A percentile compares a stretch with the other conserved stretches of the same genome.
Evolutionary conservation across 2,888 invertebrate genomes (phyloP).

Genomic region (Amphimallon solstitiale): DNA sequence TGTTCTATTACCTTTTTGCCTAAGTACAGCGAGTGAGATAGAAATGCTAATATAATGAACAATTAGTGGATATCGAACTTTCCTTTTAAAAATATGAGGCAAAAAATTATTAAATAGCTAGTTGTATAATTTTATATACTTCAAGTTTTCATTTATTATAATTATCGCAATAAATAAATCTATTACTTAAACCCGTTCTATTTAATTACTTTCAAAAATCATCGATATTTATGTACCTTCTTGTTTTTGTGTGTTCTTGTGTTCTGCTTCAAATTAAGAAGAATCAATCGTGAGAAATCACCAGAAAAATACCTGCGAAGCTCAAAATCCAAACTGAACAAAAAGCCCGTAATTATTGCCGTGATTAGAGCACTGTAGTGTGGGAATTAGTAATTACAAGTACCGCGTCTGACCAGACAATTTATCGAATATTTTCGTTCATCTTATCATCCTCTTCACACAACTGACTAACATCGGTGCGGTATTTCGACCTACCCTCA

Average conservation of each 20-base stretch:
- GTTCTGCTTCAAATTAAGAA: conserved; percentile 39
- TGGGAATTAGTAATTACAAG: conserved; percentile 64
- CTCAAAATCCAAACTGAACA: conserved; percentile 58
- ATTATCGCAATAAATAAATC: no score
- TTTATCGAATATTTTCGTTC: conserved; percentile 47
- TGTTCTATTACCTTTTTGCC: no score
- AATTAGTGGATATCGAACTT: no score
- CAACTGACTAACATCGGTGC: conserved; percentile 33
- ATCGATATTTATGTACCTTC: not conserved
- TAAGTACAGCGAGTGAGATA: no score
- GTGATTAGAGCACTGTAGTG: conserved; percentile 61
- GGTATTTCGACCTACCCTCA: conserved; percentile 53
- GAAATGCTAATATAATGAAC: no score
- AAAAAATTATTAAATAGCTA: no score
- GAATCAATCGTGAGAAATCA: conserved; percentile 59
- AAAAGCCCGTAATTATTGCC: conserved; percentile 61
- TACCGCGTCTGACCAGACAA: conserved; percentile 56
- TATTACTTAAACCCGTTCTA: no score
- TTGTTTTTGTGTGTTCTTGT: conserved; percentile 9
- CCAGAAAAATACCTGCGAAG: conserved; percentile 58
- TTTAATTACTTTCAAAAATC: no score
- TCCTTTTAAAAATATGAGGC: no score
- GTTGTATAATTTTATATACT: no score
- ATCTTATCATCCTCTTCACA: not conserved
- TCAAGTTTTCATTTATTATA: no score